Conservation (phyloP, 1,140 invertebrate species). For the Euglossa dilemma region DNA sequence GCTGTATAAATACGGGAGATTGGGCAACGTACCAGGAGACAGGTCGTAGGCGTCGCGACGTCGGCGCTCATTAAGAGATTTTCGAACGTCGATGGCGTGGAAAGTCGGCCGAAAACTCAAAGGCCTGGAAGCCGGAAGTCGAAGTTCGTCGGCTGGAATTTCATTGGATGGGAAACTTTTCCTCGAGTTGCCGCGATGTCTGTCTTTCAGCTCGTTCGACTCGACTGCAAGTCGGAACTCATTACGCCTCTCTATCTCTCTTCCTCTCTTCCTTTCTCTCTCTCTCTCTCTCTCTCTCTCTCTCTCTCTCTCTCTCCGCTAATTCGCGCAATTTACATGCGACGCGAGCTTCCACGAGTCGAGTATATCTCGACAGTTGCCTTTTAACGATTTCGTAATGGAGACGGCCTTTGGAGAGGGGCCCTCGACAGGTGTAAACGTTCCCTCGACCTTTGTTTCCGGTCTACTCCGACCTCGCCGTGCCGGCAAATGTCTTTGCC, state of each 20-base stretch:
- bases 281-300: too few species aligned
- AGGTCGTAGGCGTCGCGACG: neutral
- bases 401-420: neutral
- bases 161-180: neutral
- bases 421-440: neutral
- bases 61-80: slow-evolving; percentile 25
- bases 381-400: neutral
- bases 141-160: neutral
- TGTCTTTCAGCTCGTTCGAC: neutral
- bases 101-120: slow-evolving; percentile 30
- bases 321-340: slow-evolving; percentile 39
- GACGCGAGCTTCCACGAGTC: neutral
- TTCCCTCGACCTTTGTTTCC: neutral
- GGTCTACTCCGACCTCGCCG: too few species aligned
- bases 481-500: neutral
- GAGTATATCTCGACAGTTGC: neutral
- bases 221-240: neutral
- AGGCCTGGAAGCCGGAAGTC: neutral
- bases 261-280: too few species aligned
- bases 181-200: neutral
- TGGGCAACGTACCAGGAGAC: neutral
- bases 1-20: too few species aligned
- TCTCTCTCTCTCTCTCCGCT: neutral
- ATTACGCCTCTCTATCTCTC: neutral
- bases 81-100: slow-evolving; percentile 10